These are phyloP conservation scores for Sebastes steindachneri DNA, from an alignment of 2,797 vertebrate genomes.

Conservation along the genomic window DNA sequence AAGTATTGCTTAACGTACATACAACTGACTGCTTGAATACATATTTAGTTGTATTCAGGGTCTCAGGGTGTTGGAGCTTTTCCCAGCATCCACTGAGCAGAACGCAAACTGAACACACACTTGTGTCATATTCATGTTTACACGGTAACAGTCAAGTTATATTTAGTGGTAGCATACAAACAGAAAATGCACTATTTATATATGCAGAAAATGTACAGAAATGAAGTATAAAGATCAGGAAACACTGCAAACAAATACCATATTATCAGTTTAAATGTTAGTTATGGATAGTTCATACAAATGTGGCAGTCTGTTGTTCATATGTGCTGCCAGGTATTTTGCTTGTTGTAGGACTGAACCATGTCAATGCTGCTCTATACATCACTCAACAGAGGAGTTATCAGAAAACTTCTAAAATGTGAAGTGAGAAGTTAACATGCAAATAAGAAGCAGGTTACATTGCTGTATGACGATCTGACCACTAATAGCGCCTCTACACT, in stretches of 20 bases:
- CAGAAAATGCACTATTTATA: background rate
- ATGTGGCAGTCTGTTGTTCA: background rate
- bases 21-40: background rate
- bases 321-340: background rate
- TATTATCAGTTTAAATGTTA: background rate
- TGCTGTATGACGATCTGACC: background rate
- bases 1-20: accelerated
- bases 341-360: background rate
- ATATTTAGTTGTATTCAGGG: background rate
- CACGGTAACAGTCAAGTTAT: background rate
- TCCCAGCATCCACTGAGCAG: background rate
- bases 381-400: background rate
- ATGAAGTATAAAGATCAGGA: background rate
- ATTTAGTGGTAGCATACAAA: background rate
- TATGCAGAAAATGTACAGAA: background rate
- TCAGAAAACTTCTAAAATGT: too few species aligned
- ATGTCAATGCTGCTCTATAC: accelerated
- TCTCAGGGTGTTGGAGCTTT: background rate
- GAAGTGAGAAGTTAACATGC: background rate
- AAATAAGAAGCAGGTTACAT: background rate
- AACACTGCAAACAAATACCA: background rate
- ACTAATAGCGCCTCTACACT: background rate
- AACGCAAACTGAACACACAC: background rate
- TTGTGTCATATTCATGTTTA: background rate
- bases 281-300: background rate